phyloP scores from a whole-genome alignment of 2,797 vertebrate genomes.

The Sebastes hubbsi region DNA sequence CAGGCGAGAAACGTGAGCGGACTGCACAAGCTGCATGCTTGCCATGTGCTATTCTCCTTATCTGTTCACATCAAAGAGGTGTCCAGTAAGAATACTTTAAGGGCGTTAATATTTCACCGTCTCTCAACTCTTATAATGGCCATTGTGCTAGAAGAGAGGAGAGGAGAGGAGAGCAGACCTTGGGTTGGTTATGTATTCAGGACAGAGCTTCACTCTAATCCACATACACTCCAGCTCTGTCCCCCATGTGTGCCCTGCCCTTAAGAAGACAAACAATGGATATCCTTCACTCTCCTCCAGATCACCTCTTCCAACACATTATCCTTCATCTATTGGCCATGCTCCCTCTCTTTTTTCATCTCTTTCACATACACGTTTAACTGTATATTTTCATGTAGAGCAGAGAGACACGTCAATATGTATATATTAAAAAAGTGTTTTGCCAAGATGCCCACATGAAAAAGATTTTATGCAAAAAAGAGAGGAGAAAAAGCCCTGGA shows the following conservation, averaged over 20 bases:
- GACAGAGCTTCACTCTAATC: constrained; percentile 78
- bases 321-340: constrained; percentile 70
- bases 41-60: constrained; percentile 29
- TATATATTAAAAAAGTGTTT: neutral
- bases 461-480: constrained; percentile 40
- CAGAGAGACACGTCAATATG: constrained; percentile 3
- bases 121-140: constrained; percentile 21
- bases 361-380: constrained; percentile 13
- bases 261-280: constrained; percentile 87
- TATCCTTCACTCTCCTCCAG: constrained; percentile 84
- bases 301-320: constrained; percentile 83
- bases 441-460: constrained; percentile 11
- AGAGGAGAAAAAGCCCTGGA: constrained; percentile 12
- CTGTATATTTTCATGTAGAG: constrained; percentile 31
- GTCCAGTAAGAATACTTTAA: constrained; percentile 48
- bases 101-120: constrained; percentile 52
- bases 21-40: constrained; percentile 1
- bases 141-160: constrained; percentile 13
- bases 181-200: constrained; percentile 80
- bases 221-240: constrained; percentile 80
- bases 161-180: constrained; percentile 54
- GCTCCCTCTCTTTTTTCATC: constrained; percentile 9
- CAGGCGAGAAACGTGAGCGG: constrained; percentile 10
- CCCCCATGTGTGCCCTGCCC: constrained; percentile 83
- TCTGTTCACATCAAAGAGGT: constrained; percentile 45